Conservation (phyloP, 2,797 vertebrate genomes). For the Ciconia nigra region DNA sequence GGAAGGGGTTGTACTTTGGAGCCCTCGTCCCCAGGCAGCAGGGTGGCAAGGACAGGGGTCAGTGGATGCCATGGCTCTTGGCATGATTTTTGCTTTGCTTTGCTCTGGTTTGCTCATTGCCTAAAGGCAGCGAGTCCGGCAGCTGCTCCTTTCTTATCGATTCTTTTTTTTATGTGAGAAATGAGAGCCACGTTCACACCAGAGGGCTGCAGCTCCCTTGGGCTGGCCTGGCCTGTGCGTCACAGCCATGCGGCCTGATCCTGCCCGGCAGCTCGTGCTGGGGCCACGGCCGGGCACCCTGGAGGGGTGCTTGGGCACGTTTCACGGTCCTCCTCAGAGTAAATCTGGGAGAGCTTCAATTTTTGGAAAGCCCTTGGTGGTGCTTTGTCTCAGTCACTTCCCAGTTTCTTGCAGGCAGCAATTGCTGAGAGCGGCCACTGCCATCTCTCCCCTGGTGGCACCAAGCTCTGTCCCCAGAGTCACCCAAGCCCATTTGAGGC, state of each 20-base stretch:
- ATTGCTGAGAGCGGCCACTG: not conserved
- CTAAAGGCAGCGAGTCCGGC: not conserved
- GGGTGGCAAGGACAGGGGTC: not conserved
- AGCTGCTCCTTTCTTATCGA: not conserved
- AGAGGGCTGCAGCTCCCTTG: not conserved
- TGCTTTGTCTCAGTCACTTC: not conserved
- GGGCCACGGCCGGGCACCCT: accelerated
- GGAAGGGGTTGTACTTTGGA: not conserved
- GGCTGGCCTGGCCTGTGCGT: not conserved
- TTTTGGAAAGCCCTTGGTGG: not conserved
- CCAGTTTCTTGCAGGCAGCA: not conserved
- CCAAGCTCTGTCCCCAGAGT: not conserved
- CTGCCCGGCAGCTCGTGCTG: not conserved
- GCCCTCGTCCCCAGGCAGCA: not conserved
- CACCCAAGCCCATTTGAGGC: too few species aligned
- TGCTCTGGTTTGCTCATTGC: not conserved
- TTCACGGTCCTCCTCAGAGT: not conserved
- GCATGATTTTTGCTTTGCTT: not conserved
- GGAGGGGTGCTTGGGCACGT: accelerated
- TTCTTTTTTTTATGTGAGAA: not conserved
- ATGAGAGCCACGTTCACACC: accelerated
- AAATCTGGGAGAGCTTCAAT: not conserved
- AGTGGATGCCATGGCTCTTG: not conserved
- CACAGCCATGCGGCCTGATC: accelerated
- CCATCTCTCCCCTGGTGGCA: accelerated